phyloP scores from a whole-genome alignment of 2,888 invertebrate species.

The Tetheella fluctuosa region DNA sequence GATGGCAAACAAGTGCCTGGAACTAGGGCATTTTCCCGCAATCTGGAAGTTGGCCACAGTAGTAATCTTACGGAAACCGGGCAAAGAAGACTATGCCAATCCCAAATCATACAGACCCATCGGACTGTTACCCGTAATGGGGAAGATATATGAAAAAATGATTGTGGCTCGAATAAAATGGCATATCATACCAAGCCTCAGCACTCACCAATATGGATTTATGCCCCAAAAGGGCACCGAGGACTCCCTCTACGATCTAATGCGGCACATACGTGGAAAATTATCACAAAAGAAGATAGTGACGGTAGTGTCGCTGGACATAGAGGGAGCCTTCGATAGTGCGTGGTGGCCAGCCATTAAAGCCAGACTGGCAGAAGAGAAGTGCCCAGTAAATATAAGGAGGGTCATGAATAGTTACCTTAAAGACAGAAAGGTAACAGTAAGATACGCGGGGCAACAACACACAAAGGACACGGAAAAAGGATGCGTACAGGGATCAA shows the following conservation, averaged over 20 bases:
- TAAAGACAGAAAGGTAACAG: too few species aligned
- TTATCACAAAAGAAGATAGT: background rate
- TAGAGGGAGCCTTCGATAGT: too few species aligned
- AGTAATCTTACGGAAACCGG: constrained; percentile 15
- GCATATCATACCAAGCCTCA: background rate
- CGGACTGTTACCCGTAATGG: constrained; percentile 11
- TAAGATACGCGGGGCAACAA: constrained; percentile 9
- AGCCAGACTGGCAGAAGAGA: constrained; percentile 14
- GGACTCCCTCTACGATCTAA: background rate
- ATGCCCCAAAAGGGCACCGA: constrained; percentile 15
- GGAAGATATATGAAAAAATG: constrained; percentile 10
- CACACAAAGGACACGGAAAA: constrained; percentile 13
- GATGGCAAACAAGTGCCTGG: constrained; percentile 19
- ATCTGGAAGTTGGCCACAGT: constrained; percentile 20
- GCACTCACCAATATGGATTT: constrained; percentile 14
- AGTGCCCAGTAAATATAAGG: constrained; percentile 10
- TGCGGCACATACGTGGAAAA: background rate
- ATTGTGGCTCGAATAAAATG: background rate
- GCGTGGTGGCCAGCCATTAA: too few species aligned
- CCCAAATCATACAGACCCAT: constrained; percentile 16
- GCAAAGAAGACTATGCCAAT: constrained; percentile 9
- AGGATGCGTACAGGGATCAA: constrained; percentile 25
- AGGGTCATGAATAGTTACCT: background rate
- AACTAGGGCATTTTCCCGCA: constrained; percentile 12
- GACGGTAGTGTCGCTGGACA: background rate